Base-by-base conservation (phyloP, 2,797 vertebrate genomes). In the Gallinago nigripennis region DNA sequence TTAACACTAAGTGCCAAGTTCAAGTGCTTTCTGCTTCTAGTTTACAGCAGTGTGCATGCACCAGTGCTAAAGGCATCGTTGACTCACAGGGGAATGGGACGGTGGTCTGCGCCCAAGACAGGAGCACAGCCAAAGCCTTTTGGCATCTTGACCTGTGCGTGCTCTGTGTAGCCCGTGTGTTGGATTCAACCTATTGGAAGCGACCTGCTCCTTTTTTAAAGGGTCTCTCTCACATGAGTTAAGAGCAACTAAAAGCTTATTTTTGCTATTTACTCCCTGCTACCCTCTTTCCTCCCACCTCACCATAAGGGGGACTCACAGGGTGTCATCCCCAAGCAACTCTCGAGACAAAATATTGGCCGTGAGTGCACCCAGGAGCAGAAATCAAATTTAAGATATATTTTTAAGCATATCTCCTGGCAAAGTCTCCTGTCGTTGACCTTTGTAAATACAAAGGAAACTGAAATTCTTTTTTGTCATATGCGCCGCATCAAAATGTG, bases 91-190 rank as follows among this genome's bases (percentile, higher is more conserved):
- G 28, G 17, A 51, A 37, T 3, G 33, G 53, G 48, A 60, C 3
- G 4, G 30, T 0, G 0, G 18, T 30, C 53, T 39, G 16, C 2
- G 4, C 27, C 30, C 43, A 27, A 9, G 11, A 9, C 12, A 64
- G 73, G 12, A 65, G 61, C 54, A 43, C 18, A 50, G 81, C 7
- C 83, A 76, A 50, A 82, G 35, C 7, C 24, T 28, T 54, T 1
- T 16, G 46, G 10, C 63, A 39, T 21, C 37, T 28, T 68, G 27
- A 11, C 1, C n/a, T 41, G 0, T 35, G 24, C 1, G 2, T 0
- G 0, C 19, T 16, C 30, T n/a, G 13, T 35, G 50, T 24, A 54
- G 37, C 12, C 66, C 46, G 8, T 1, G 2, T 25, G 18, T 30
- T 69, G 33, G 12, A 69, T 43, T 75, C 37, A 65, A 31, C 15